These are phyloP conservation scores for Dendroctonus ponderosae DNA, from an alignment of 1,140 invertebrate species.

Conservation along the genomic window DNA sequence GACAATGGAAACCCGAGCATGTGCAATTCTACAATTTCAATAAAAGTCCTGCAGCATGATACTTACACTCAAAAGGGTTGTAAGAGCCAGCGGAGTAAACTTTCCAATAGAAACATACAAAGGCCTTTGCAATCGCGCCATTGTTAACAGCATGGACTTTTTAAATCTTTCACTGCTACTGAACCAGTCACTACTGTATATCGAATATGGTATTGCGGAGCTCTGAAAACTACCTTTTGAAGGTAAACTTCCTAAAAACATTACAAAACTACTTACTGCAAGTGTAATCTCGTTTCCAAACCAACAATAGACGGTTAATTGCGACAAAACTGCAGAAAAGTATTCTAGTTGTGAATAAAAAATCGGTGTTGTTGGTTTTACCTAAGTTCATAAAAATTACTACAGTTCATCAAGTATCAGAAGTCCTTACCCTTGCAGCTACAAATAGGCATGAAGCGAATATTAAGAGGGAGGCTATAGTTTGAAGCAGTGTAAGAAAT, in stretches of 20 bases:
- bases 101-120: constrained; percentile 46
- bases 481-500: constrained; percentile 42
- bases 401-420: background rate
- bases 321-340: constrained; percentile 37
- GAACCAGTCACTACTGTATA: constrained; percentile 44
- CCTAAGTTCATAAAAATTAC: constrained; percentile 27
- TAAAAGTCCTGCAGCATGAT: too few species aligned
- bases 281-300: constrained; percentile 44
- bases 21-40: too few species aligned
- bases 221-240: constrained; percentile 37
- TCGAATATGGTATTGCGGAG: constrained; percentile 26
- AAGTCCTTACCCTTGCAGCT: constrained; percentile 37
- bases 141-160: constrained; percentile 42
- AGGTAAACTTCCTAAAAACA: background rate
- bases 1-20: too few species aligned
- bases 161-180: constrained; percentile 38
- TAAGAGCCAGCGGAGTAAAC: constrained; percentile 43
- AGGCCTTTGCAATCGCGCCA: constrained; percentile 41
- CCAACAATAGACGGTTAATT: constrained; percentile 43
- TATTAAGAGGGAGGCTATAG: constrained; percentile 40
- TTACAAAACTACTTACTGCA: constrained; percentile 35
- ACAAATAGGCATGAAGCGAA: constrained; percentile 44
- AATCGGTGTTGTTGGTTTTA: constrained; percentile 30
- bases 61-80: constrained; percentile 42
- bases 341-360: constrained; percentile 39